Evolutionary conservation across 2,113 vertebrate species (phyloP).

Genomic region (Hoplias malabaricus): DNA sequence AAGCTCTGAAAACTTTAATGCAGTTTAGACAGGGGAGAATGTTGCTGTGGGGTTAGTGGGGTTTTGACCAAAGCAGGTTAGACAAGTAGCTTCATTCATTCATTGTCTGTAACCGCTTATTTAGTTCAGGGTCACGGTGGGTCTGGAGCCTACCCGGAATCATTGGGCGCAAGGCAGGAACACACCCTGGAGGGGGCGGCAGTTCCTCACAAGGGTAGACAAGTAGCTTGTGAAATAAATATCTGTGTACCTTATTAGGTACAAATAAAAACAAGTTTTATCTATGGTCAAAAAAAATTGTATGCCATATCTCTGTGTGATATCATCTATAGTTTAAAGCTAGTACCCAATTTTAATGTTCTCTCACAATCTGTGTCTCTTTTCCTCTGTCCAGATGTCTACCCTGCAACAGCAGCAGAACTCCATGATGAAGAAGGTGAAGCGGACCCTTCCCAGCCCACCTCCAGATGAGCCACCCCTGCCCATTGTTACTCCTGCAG

Average conservation of each 20-base stretch:
- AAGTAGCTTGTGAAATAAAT: too few relatives aligned
- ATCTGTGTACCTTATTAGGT: background rate
- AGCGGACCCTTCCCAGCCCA: conserved; percentile 95
- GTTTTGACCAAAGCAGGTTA: too few relatives aligned
- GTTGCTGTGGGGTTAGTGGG: too few relatives aligned
- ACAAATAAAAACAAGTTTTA: too few relatives aligned
- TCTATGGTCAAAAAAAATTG: background rate
- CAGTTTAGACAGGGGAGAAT: too few relatives aligned
- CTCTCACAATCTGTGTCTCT: conserved; percentile 52
- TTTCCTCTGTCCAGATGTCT: conserved; percentile 78
- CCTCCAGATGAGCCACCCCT: conserved; percentile 90
- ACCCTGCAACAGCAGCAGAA: conserved; percentile 91
- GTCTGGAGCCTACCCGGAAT: too few relatives aligned
- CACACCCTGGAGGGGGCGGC: too few relatives aligned
- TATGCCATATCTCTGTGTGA: background rate
- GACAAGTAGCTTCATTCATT: too few relatives aligned
- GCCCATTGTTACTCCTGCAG: conserved; percentile 84
- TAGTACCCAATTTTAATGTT: background rate
- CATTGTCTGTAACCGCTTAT: too few relatives aligned
- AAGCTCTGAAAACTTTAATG: too few relatives aligned
- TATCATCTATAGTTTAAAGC: background rate
- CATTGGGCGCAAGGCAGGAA: too few relatives aligned
- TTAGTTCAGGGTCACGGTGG: too few relatives aligned
- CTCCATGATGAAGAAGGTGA: conserved; percentile 93
- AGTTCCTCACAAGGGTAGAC: background rate